A percentile compares a stretch with the other conserved stretches of the same genome.
phyloP scores from a whole-genome alignment of 2,888 invertebrate genomes.

The Campoplex nolae region DNA sequence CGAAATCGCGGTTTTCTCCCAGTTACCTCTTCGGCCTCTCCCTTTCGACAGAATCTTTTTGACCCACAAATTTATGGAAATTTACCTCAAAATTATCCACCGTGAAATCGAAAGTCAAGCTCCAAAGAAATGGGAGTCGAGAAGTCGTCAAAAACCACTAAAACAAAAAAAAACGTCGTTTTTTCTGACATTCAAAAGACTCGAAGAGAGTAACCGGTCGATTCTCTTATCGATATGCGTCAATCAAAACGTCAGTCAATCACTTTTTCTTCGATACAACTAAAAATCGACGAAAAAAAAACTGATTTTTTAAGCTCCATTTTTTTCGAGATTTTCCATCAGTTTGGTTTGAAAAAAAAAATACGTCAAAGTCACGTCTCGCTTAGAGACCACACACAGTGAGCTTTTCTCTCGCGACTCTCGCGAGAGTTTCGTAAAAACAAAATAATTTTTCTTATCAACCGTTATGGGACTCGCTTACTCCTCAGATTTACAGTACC shows the following conservation, averaged over 20 bases:
- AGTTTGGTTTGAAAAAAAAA: conserved; percentile 11
- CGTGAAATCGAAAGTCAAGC: neutral
- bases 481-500: conserved; percentile 12
- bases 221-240: neutral
- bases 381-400: neutral
- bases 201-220: neutral
- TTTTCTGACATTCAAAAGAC: neutral
- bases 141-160: neutral
- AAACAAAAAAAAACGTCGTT: neutral
- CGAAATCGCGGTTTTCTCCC: conserved; percentile 25
- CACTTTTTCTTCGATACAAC: neutral
- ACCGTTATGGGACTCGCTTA: neutral
- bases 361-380: neutral
- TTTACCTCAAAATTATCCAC: conserved; percentile 17
- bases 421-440: neutral
- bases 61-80: conserved; percentile 6
- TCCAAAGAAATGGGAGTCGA: neutral
- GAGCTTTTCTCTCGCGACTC: neutral
- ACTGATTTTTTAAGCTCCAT: neutral
- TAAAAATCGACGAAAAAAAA: neutral
- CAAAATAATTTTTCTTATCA: neutral
- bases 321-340: neutral
- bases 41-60: neutral
- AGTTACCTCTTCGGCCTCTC: neutral
- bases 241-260: neutral